Evolutionary conservation across 2,113 vertebrate genomes (phyloP), one percentile per base, ranked within the genome.

Genomic region (Phyllostomus discolor): DNA sequence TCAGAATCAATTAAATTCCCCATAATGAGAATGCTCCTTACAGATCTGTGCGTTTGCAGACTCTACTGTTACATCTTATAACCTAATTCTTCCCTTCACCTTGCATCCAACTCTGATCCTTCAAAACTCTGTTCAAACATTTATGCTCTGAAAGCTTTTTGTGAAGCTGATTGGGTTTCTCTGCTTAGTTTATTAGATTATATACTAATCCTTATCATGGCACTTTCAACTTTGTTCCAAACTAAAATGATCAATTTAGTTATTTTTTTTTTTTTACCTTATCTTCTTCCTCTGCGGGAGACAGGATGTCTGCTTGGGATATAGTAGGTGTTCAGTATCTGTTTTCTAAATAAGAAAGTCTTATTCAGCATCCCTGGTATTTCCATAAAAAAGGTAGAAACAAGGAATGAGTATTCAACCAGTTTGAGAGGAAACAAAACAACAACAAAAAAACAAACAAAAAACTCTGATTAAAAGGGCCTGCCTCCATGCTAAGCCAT

Each of bases 231-330:
- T 15, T 57, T 69, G 15, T 57, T 24, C 28, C 28, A 76, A 14
- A 41, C 8, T 62, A 84, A 97, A 96, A 59, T 79, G 17, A 50
- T 57, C 17, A 67, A 19, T 38, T 50, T 26, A 85, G 4, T 72
- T 59, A 82, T 84, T 64, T 85, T 64, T 85, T 85, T 64, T 85
- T n/a, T 73, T 46, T 66, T 26, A 76, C 4, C 3, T 89, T 57
- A 35, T 28, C 4, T 0, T 96, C 16, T 67, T 31, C 33, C 64
- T 87, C 20, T 87, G 8, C 26, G 5, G 67, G n/a, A 91, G 9
- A 2, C 4, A 9, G 28, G 17, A 14, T 10, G 10, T 2, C 0
- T 67, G 3, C 2, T 48, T 46, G 10, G 38, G 38, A 41, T 10
- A 86, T 15, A 73, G 15, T 20, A 84, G 75, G 73, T 62, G 28